These are phyloP conservation scores for Andrena bicolor DNA, from an alignment of 2,888 invertebrate species.

Conservation along the genomic window DNA sequence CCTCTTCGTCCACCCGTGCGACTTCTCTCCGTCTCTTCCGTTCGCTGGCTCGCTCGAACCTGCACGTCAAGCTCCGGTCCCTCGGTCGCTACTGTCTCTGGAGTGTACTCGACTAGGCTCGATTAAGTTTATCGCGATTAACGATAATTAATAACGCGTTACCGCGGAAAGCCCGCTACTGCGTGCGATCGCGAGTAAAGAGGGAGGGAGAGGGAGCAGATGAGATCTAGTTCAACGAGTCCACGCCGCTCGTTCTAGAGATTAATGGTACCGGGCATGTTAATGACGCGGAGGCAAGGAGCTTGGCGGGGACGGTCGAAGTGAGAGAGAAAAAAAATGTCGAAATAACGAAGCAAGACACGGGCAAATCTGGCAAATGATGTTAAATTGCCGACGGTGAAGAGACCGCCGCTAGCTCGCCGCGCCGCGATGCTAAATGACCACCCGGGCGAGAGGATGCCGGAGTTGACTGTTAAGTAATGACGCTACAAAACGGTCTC, in stretches of 20 bases:
- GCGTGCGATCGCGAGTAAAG: neutral
- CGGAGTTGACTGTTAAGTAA: conserved; percentile 62
- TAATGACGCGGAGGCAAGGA: conserved; percentile 48
- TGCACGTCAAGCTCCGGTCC: conserved; percentile 1
- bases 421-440: conserved; percentile 55
- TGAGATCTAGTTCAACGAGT: neutral
- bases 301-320: neutral
- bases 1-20: conserved; percentile 11
- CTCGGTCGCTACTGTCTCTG: conserved; percentile 40
- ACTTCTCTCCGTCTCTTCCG: conserved; percentile 26
- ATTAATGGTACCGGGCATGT: conserved; percentile 63
- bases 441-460: conserved; percentile 17
- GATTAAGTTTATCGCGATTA: conserved; percentile 74
- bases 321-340: conserved; percentile 5
- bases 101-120: conserved; percentile 62
- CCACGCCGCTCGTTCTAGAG: conserved; percentile 54
- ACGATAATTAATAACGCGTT: conserved; percentile 72
- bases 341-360: conserved; percentile 59
- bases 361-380: conserved; percentile 65
- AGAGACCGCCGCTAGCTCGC: conserved; percentile 17
- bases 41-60: conserved; percentile 25
- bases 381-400: conserved; percentile 57
- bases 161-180: conserved; percentile 50
- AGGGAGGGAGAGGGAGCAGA: neutral
- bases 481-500: conserved; percentile 60